A percentile compares a stretch with the other conserved stretches of the same genome.
These are phyloP conservation scores for Montifringilla adamsi DNA, from an alignment of 2,113 vertebrate species.

Conservation along the genomic window DNA sequence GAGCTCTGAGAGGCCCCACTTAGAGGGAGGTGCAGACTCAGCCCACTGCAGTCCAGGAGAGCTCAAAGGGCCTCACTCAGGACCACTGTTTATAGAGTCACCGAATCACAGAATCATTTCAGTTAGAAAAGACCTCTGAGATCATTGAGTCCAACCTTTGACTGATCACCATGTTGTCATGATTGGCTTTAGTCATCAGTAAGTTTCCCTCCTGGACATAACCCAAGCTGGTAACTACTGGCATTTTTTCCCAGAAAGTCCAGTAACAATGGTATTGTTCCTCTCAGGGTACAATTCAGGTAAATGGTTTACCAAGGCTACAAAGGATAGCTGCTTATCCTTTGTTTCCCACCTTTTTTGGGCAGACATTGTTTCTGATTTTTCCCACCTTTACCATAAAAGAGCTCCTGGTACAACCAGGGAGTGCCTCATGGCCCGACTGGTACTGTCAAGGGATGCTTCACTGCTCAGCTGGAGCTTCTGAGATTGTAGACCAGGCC, in stretches of 20 bases:
- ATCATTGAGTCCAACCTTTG: neutral
- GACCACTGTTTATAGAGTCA: neutral
- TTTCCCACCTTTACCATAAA: neutral
- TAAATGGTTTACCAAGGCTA: neutral
- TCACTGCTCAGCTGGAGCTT: neutral
- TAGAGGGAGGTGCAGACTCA: neutral
- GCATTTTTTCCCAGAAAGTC: neutral
- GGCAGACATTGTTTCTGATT: neutral
- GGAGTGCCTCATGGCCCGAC: neutral
- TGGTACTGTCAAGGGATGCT: neutral
- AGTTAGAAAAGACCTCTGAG: neutral
- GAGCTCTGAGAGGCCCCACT: neutral
- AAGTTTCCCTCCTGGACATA: neutral
- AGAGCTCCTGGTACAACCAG: neutral
- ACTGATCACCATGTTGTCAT: neutral
- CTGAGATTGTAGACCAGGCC: neutral
- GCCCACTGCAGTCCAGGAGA: neutral
- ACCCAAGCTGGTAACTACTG: neutral
- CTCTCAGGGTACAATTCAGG: neutral
- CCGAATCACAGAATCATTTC: neutral
- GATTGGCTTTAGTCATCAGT: neutral
- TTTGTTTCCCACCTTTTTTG: neutral
- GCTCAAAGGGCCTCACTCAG: neutral
- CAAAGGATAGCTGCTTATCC: neutral
- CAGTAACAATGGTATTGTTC: neutral